These are phyloP conservation scores for Chaetops frenatus DNA, from an alignment of 2,113 vertebrate genomes.

Conservation along the genomic window DNA sequence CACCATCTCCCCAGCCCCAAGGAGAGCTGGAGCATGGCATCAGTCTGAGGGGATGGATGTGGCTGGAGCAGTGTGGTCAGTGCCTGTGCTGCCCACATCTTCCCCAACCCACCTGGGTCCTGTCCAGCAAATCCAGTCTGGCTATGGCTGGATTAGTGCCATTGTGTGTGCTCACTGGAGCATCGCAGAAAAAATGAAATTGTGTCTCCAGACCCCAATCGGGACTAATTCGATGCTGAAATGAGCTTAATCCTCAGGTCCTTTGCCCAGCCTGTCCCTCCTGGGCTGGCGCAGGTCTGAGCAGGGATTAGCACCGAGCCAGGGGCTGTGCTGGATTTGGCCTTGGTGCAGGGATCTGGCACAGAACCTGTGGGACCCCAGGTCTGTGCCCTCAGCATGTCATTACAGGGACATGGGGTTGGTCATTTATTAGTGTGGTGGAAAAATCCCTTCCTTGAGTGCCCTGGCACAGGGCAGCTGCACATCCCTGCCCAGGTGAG, in stretches of 20 bases:
- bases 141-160: conserved; percentile 7
- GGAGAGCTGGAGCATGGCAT: background rate
- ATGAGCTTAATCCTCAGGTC: conserved; percentile 11
- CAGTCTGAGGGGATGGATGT: fast-evolving
- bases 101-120: background rate
- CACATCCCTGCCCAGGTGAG: fast-evolving
- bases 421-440: background rate
- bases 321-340: background rate
- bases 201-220: conserved; percentile 17
- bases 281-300: background rate
- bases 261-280: background rate
- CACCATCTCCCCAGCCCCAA: fast-evolving
- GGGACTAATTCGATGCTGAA: background rate
- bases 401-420: background rate
- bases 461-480: fast-evolving
- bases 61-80: fast-evolving
- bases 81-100: background rate
- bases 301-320: background rate
- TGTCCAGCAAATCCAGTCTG: conserved; percentile 21
- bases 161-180: background rate
- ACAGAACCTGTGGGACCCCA: background rate
- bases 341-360: background rate
- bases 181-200: conserved; percentile 31
- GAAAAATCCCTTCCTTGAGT: background rate
- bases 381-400: background rate